Evolutionary conservation across 2,888 invertebrate genomes (phyloP).

Genomic region (Imbricaverruca yamaguchii): DNA sequence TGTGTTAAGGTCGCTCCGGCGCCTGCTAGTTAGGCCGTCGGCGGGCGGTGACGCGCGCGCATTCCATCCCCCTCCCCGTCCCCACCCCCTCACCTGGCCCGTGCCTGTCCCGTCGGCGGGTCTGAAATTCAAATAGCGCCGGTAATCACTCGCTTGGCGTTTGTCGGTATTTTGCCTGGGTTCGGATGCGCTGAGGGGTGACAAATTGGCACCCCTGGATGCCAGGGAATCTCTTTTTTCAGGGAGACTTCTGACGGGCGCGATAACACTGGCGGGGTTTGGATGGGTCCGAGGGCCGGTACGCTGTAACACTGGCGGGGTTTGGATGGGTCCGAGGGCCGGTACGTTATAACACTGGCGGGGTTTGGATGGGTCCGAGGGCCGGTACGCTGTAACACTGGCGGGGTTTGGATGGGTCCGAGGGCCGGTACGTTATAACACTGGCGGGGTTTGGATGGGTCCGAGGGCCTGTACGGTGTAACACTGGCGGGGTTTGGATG

Average conservation of each 20-base stretch:
- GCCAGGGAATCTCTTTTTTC: background rate
- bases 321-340: no score
- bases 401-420: no score
- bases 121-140: constrained; percentile 18
- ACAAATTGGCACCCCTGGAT: constrained; percentile 11
- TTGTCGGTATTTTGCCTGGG: background rate
- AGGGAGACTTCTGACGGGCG: background rate
- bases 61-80: background rate
- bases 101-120: background rate
- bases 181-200: background rate
- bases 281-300: no score
- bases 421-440: no score
- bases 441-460: no score
- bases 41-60: background rate
- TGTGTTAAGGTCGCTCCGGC: background rate
- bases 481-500: no score
- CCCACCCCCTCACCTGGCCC: background rate
- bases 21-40: background rate
- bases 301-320: no score
- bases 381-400: no score
- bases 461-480: no score
- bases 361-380: no score
- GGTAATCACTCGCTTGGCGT: background rate
- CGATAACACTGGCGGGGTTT: no score
- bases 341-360: no score